Percentiles rank a stretch among this genome's conserved stretches.
These are phyloP conservation scores for Thecophora atra DNA, from an alignment of 2,888 invertebrate genomes.

Conservation along the genomic window DNA sequence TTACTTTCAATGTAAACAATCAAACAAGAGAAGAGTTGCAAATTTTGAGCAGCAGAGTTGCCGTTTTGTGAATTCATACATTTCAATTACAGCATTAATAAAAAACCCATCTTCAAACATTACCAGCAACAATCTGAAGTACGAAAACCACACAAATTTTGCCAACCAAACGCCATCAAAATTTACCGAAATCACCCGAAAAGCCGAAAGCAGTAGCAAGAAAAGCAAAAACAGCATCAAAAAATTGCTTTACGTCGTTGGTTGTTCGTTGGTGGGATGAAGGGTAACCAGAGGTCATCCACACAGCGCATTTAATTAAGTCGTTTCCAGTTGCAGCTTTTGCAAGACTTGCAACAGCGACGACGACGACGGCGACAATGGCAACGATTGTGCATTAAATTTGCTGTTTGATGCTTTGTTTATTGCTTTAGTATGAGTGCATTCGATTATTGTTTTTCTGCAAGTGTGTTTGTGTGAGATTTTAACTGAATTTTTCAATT, in stretches of 20 bases:
- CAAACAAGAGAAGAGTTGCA: not conserved
- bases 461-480: constrained; percentile 2
- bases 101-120: not conserved
- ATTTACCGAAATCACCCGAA: not conserved
- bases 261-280: constrained; percentile 1
- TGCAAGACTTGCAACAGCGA: constrained; percentile 19
- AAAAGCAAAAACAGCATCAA: no score
- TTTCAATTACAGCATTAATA: constrained; percentile 8
- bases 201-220: not conserved
- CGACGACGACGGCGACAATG: not conserved
- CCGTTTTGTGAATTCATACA: constrained; percentile 15
- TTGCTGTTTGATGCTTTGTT: not conserved
- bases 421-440: not conserved
- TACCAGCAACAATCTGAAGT: not conserved
- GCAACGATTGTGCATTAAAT: not conserved
- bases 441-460: not conserved
- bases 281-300: not conserved
- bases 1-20: constrained; percentile 15
- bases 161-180: not conserved
- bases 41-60: constrained; percentile 4
- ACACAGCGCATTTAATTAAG: constrained; percentile 33
- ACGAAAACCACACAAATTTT: not conserved
- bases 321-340: constrained; percentile 30
- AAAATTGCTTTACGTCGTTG: not conserved
- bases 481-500: constrained; percentile 20